Percentiles rank a stretch among this genome's conserved stretches.
These are phyloP conservation scores for Aphis craccivora DNA, from an alignment of 1,140 invertebrate species.

Conservation along the genomic window DNA sequence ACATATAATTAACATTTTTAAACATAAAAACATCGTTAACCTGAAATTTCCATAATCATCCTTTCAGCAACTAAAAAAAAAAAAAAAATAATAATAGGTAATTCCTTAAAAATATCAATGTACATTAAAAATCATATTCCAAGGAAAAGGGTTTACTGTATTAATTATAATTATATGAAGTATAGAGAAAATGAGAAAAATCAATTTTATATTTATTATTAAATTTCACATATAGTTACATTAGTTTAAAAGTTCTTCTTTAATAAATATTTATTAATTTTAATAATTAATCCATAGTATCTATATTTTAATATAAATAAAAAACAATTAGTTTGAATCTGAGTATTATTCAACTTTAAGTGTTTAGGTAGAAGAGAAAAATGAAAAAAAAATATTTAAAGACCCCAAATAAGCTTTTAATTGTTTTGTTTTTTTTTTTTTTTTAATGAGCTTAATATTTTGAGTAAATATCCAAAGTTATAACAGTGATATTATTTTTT, in stretches of 20 bases:
- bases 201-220: not conserved
- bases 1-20: not conserved
- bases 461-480: no score
- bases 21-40: not conserved
- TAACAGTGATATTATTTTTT: not conserved
- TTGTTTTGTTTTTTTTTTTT: no score
- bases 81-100: not conserved
- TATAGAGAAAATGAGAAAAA: not conserved
- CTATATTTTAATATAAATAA: not conserved
- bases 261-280: not conserved
- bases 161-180: not conserved
- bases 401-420: no score
- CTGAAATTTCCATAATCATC: not conserved
- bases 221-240: not conserved
- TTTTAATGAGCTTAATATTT: no score
- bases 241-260: not conserved
- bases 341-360: not conserved
- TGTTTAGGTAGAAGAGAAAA: not conserved
- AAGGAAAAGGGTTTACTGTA: not conserved
- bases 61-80: not conserved
- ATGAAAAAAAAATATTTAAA: no score
- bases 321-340: not conserved
- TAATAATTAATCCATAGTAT: not conserved
- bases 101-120: not conserved
- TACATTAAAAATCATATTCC: not conserved